Conservation (phyloP, 2,113 vertebrate genomes). For the Pseudonaja textilis region DNA sequence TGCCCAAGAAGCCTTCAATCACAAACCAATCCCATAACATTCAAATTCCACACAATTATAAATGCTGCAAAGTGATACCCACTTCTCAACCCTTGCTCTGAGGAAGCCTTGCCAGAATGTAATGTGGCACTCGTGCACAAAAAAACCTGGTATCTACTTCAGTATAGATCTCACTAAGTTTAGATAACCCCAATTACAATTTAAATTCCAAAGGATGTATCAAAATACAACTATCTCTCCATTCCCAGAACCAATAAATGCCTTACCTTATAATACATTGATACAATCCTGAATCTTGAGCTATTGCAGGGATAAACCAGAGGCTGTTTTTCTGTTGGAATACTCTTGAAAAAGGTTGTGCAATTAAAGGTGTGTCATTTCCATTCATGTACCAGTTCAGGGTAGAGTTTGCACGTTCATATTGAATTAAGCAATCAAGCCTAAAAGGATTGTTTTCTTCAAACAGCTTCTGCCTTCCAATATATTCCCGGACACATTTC, state of each 20-base stretch:
- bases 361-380: slow-evolving; percentile 42
- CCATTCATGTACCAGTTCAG: slow-evolving; percentile 73
- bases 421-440: background rate
- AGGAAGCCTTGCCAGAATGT: background rate
- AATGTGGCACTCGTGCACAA: background rate
- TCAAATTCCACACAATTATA: background rate
- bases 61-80: background rate
- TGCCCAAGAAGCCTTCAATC: background rate
- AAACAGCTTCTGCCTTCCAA: background rate
- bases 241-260: background rate
- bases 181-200: background rate
- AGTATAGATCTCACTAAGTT: background rate
- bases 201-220: background rate
- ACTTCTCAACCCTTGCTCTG: background rate
- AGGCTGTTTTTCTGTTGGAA: slow-evolving; percentile 59
- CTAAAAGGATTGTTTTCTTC: background rate
- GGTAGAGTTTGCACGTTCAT: slow-evolving; percentile 18
- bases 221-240: background rate
- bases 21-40: background rate
- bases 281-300: slow-evolving; percentile 71
- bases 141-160: background rate
- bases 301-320: slow-evolving; percentile 71
- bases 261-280: slow-evolving; percentile 72
- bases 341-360: slow-evolving; percentile 46
- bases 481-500: background rate